Evolutionary conservation across 2,113 vertebrate genomes (phyloP).

Genomic region (Acinonyx jubatus): DNA sequence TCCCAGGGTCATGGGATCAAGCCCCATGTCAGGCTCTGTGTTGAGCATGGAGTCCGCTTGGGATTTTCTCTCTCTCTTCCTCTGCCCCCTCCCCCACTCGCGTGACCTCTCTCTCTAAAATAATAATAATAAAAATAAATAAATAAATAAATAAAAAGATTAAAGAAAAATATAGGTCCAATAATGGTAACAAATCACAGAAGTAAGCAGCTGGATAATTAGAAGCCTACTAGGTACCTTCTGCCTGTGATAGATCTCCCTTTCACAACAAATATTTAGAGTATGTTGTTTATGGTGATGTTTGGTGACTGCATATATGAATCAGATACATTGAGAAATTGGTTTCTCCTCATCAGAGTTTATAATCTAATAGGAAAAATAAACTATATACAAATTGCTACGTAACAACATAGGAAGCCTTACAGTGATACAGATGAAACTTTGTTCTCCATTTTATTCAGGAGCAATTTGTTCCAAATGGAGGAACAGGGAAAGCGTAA

Average conservation of each 20-base stretch:
- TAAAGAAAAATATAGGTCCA: too few relatives aligned
- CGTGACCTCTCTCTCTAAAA: too few relatives aligned
- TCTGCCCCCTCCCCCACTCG: too few relatives aligned
- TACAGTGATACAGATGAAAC: neutral
- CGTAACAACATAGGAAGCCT: neutral
- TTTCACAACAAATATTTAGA: slow-evolving; percentile 29
- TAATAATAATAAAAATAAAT: too few relatives aligned
- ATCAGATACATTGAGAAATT: neutral
- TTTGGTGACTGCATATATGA: neutral
- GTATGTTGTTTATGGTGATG: neutral
- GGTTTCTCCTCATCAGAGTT: neutral
- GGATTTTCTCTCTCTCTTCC: too few relatives aligned
- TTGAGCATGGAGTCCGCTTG: too few relatives aligned
- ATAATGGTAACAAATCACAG: neutral
- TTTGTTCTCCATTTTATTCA: slow-evolving; percentile 10
- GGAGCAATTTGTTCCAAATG: neutral
- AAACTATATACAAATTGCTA: neutral
- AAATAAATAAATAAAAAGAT: too few relatives aligned
- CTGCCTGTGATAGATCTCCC: neutral
- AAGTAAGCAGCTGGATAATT: neutral
- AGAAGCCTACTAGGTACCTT: neutral
- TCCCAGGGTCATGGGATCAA: too few relatives aligned
- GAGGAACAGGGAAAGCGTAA: neutral
- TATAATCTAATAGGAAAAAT: slow-evolving; percentile 14
- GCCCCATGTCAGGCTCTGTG: too few relatives aligned